Percentiles rank a stretch among this genome's conserved stretches.
Evolutionary conservation across 2,113 vertebrate genomes (phyloP).

Genomic region (Perognathus longimembris): DNA sequence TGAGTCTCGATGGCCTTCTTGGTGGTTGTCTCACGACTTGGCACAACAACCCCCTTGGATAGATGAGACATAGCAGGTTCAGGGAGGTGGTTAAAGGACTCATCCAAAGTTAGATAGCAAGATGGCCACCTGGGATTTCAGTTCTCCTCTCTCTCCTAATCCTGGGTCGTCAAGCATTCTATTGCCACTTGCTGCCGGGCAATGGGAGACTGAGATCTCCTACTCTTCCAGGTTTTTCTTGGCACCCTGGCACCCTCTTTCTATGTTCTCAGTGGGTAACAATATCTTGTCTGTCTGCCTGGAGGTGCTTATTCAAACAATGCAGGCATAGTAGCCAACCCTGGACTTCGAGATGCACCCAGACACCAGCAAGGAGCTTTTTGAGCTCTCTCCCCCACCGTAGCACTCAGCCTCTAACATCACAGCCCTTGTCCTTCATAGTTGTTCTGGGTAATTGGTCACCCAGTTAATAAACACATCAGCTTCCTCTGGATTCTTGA

Average conservation of each 20-base stretch:
- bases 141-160: background rate
- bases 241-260: background rate
- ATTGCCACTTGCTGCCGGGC: background rate
- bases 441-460: constrained; percentile 61
- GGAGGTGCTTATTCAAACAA: background rate
- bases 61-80: background rate
- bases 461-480: constrained; percentile 61
- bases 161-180: background rate
- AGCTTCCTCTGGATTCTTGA: constrained; percentile 71
- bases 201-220: background rate
- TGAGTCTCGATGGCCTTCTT: too few relatives aligned
- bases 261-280: background rate
- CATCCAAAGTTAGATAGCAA: background rate
- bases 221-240: background rate
- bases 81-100: background rate
- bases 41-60: too few relatives aligned
- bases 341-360: background rate
- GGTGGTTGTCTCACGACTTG: too few relatives aligned
- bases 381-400: background rate
- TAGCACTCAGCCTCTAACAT: background rate
- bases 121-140: background rate
- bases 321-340: background rate
- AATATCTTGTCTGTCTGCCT: background rate
- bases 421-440: constrained; percentile 40
- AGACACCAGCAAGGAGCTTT: background rate